Evolutionary conservation across 2,888 invertebrate species (phyloP).

Genomic region (Azorinus chamasolen): DNA sequence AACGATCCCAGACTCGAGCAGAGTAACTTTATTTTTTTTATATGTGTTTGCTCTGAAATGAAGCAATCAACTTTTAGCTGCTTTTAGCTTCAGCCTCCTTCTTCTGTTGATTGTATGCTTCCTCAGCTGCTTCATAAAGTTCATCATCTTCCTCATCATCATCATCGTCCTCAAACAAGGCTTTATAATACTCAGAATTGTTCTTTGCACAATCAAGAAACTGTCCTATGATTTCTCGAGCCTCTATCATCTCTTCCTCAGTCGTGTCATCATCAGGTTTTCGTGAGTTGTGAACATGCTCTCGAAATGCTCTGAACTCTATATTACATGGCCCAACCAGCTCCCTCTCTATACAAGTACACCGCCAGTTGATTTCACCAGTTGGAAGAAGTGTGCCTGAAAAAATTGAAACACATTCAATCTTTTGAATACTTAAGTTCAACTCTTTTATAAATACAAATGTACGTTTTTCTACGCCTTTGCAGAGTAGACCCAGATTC

Average conservation of each 20-base stretch:
- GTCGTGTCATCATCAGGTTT: background rate
- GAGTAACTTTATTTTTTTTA: too few species aligned
- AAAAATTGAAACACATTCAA: slow-evolving; percentile 14
- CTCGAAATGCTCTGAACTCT: slow-evolving; percentile 44
- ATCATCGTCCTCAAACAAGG: slow-evolving; percentile 15
- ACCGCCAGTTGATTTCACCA: slow-evolving; percentile 52
- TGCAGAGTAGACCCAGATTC: too few species aligned
- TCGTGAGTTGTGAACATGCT: slow-evolving; percentile 25
- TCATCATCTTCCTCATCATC: slow-evolving; percentile 1
- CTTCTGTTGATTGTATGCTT: too few species aligned
- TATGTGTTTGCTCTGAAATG: too few species aligned
- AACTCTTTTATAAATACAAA: too few species aligned
- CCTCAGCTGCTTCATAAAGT: too few species aligned
- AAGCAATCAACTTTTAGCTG: too few species aligned
- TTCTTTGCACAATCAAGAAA: slow-evolving; percentile 29
- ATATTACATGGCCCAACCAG: slow-evolving; percentile 54
- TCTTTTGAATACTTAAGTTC: too few species aligned
- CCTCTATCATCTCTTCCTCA: background rate
- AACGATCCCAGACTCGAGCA: too few species aligned
- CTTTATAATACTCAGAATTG: slow-evolving; percentile 39
- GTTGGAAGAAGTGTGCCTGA: slow-evolving; percentile 44
- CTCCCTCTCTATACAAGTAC: slow-evolving; percentile 54
- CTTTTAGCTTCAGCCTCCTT: too few species aligned
- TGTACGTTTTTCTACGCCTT: too few species aligned
- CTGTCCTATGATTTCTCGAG: slow-evolving; percentile 9